These are phyloP conservation scores for Daptonema setosum DNA, from an alignment of 2,888 invertebrate species.

Conservation along the genomic window DNA sequence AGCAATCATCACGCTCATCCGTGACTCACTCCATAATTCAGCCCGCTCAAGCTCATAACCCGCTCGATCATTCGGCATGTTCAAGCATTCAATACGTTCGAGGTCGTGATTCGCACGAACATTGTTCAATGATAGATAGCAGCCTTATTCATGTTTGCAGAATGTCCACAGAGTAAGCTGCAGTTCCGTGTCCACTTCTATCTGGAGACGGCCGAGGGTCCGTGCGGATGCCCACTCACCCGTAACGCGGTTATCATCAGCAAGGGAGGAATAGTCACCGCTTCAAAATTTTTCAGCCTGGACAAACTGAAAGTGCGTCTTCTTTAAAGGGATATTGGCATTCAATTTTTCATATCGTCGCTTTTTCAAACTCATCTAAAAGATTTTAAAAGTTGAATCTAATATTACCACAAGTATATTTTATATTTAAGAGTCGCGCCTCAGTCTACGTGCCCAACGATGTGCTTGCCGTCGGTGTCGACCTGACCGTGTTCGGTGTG, in stretches of 20 bases:
- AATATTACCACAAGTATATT: too few species aligned
- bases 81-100: too few species aligned
- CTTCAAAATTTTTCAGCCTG: conserved; percentile 16
- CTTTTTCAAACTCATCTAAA: not conserved
- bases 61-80: too few species aligned
- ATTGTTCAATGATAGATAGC: too few species aligned
- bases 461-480: conserved; percentile 11
- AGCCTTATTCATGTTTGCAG: too few species aligned
- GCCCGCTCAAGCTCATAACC: too few species aligned
- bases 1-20: too few species aligned
- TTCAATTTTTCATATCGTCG: not conserved
- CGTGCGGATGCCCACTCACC: conserved; percentile 15
- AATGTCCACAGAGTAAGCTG: conserved; percentile 13
- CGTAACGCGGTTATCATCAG: conserved; percentile 17
- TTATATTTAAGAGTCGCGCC: conserved; percentile 8
- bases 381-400: too few species aligned
- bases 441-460: conserved; percentile 12
- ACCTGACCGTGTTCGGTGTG: conserved; percentile 14
- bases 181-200: conserved; percentile 16
- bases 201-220: conserved; percentile 16
- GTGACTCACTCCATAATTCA: too few species aligned
- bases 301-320: conserved; percentile 13
- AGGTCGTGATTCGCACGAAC: too few species aligned
- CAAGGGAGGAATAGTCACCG: conserved; percentile 17
- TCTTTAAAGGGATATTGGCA: not conserved